Evolutionary conservation across 2,888 invertebrate genomes (phyloP).

Genomic region (Rhimphoctona megacephalus): DNA sequence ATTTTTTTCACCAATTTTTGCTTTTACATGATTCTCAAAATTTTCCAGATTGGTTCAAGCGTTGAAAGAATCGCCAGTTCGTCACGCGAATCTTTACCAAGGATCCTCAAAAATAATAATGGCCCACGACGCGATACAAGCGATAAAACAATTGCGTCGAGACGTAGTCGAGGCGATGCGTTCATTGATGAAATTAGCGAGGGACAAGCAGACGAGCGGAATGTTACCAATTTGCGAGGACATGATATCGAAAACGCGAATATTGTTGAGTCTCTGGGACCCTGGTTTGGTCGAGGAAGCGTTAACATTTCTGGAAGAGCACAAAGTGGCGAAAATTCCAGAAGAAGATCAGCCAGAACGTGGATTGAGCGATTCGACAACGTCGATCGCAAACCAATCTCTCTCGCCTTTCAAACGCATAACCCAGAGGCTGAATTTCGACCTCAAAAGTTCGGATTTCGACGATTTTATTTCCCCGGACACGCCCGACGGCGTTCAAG

Average conservation of each 20-base stretch:
- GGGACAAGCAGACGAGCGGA: conserved; percentile 90
- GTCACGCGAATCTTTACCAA: conserved; percentile 86
- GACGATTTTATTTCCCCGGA: conserved; percentile 90
- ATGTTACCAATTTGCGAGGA: conserved; percentile 92
- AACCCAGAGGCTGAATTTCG: conserved; percentile 91
- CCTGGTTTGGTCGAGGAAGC: conserved; percentile 94
- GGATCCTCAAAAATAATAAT: conserved; percentile 92
- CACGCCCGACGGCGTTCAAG: conserved; percentile 88
- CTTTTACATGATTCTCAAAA: no score
- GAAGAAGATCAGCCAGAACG: conserved; percentile 73
- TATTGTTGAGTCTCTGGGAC: conserved; percentile 94
- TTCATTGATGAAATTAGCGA: conserved; percentile 90
- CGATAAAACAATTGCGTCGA: conserved; percentile 91
- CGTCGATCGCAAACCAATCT: conserved; percentile 83
- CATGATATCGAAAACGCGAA: conserved; percentile 92
- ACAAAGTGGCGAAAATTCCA: conserved; percentile 86
- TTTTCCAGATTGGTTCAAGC: conserved; percentile 91
- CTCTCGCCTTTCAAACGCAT: conserved; percentile 91
- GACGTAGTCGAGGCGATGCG: conserved; percentile 93
- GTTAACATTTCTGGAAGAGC: conserved; percentile 92
- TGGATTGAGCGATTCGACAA: conserved; percentile 23
- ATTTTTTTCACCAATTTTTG: no score
- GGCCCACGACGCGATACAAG: conserved; percentile 93
- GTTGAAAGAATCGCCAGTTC: conserved; percentile 91
- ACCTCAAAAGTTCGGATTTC: conserved; percentile 90